Base-by-base conservation (phyloP, 2,888 invertebrate genomes). In the Ennomos fuscantarius region DNA sequence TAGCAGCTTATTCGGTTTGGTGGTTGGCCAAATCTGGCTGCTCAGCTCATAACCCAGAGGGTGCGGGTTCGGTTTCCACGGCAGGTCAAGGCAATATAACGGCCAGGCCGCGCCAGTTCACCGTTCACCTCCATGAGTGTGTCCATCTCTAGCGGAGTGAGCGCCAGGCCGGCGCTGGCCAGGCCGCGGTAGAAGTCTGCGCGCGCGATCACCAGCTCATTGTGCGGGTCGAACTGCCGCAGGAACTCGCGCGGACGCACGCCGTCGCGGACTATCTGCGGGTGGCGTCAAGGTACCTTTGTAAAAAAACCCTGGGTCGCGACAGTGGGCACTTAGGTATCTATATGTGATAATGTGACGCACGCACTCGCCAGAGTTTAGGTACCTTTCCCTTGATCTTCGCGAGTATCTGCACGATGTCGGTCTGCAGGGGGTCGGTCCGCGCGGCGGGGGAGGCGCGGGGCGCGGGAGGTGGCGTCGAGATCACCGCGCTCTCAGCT, bases 101-200 rank as follows among this genome's bases (percentile, higher is more conserved):
- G n/a, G n/a, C n/a, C n/a, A n/a, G n/a, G n/a, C n/a, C n/a, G n/a
- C n/a, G n/a, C n/a, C n/a, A n/a, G n/a, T n/a, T n/a, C n/a, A n/a
- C n/a, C n/a, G n/a, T n/a, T 24, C 24, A 95, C 94, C 72, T 96
- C 94, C 88, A 95, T 94, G 39, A 97, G 82, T 0, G 95, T 95
- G 65, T 94, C 94, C 72, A 95, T 89, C 87, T 97, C 96, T 6
- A 93, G 85, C 10, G 94, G 93, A 2, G 94, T 93, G 45, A 97
- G 92, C 55, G 94, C 86, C 40, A 96, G 93, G 42, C 94, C 93
- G 48, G 96, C 93, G 63, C 94, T 87, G 59, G 94, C 94, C 43
- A 97, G 86, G 0, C 95, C 95, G 53, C 96, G 93, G 69, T 94
- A 93, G 84, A 97, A 97, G 87, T 96, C 94, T 0, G 90, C 87